Conservation (phyloP, 2,888 invertebrate genomes). For the Luffia ferchaultella region DNA sequence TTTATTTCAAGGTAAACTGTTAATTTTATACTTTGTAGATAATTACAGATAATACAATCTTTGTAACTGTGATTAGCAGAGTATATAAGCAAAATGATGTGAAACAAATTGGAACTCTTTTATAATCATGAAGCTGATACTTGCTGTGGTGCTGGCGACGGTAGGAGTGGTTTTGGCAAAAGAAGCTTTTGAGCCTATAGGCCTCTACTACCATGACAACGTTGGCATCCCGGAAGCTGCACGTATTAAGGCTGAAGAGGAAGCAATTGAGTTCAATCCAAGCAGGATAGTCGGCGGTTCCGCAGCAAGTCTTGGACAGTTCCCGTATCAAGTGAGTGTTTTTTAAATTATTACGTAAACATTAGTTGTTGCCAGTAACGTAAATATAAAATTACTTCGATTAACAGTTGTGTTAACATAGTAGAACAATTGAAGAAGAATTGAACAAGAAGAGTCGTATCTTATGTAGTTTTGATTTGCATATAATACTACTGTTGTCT, state of each 20-base stretch:
- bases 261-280: constrained; percentile 7
- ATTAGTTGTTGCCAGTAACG: no score
- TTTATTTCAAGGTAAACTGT: no score
- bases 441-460: no score
- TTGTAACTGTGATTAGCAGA: not conserved
- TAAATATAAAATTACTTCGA: no score
- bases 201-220: constrained; percentile 22
- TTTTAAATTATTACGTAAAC: no score
- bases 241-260: constrained; percentile 20
- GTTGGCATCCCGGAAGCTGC: constrained; percentile 25
- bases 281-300: constrained; percentile 26
- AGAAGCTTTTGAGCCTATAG: not conserved
- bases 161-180: not conserved
- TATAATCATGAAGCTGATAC: not conserved
- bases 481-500: not conserved
- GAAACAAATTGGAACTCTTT: no score
- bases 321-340: constrained; percentile 26
- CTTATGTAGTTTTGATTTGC: not conserved
- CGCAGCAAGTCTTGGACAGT: constrained; percentile 18
- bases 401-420: no score
- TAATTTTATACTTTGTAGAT: no score
- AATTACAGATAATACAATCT: no score
- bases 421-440: no score
- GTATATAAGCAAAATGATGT: not conserved
- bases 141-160: not conserved